A percentile compares a stretch with the other conserved stretches of the same genome.
Evolutionary conservation across 2,888 invertebrate genomes (phyloP).

Genomic region (Rhingia campestris): DNA sequence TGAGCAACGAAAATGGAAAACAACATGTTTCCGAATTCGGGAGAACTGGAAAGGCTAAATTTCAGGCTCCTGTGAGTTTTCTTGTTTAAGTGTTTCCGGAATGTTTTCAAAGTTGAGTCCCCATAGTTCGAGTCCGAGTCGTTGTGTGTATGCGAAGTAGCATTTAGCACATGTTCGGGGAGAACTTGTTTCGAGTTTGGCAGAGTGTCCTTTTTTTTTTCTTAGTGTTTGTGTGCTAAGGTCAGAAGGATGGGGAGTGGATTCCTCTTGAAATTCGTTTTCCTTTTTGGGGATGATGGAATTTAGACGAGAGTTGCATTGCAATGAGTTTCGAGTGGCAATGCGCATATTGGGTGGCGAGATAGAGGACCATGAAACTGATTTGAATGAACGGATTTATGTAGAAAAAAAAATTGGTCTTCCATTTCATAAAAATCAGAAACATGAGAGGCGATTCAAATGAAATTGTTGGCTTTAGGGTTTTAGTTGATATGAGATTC

Average conservation of each 20-base stretch:
- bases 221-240: constrained; percentile 17
- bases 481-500: no score
- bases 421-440: no score
- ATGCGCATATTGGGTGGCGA: background rate
- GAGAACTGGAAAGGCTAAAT: constrained; percentile 50
- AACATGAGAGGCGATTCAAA: no score
- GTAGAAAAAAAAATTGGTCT: background rate
- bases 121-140: background rate
- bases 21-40: constrained; percentile 47
- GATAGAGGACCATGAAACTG: constrained; percentile 1
- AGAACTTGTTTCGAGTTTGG: constrained; percentile 37
- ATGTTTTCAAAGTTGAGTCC: constrained; percentile 9
- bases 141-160: background rate
- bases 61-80: constrained; percentile 33
- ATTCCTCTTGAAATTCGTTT: constrained; percentile 37
- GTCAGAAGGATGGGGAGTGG: constrained; percentile 26
- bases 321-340: constrained; percentile 13
- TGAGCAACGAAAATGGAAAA: constrained; percentile 2
- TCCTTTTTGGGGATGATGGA: constrained; percentile 5
- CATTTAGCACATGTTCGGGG: constrained; percentile 49
- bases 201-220: constrained; percentile 1
- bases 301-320: constrained; percentile 27
- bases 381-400: background rate
- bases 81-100: constrained; percentile 44
- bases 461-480: no score